Evolutionary conservation across 2,797 vertebrate genomes (phyloP).

Genomic region (Catharus ustulatus): DNA sequence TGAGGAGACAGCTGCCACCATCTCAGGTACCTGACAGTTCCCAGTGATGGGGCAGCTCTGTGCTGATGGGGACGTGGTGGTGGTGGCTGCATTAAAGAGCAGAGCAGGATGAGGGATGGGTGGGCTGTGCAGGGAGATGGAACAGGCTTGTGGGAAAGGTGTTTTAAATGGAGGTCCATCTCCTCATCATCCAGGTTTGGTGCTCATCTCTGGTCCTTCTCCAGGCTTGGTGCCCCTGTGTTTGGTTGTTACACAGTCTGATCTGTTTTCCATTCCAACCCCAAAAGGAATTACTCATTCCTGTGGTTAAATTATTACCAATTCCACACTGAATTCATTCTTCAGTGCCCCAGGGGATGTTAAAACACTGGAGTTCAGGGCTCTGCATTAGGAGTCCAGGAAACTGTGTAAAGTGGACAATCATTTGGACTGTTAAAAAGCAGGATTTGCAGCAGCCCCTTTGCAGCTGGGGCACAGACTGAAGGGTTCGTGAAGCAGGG

Average conservation of each 20-base stretch:
- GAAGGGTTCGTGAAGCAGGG: neutral
- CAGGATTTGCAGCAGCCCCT: neutral
- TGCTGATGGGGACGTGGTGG: too few relatives aligned
- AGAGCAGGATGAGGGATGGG: neutral
- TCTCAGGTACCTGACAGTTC: slow-evolving; percentile 83
- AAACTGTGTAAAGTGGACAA: neutral
- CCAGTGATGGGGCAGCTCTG: fast-evolving
- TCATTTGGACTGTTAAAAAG: neutral
- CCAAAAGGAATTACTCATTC: neutral
- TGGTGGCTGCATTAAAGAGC: neutral
- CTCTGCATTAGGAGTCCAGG: neutral
- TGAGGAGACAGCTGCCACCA: slow-evolving; percentile 96
- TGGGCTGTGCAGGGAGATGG: neutral
- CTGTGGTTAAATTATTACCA: neutral
- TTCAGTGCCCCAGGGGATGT: neutral
- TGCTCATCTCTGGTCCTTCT: neutral
- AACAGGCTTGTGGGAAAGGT: neutral
- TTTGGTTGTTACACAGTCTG: neutral
- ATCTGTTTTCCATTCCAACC: neutral
- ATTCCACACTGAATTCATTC: neutral
- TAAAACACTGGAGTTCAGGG: neutral
- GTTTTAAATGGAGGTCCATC: neutral
- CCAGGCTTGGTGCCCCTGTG: neutral
- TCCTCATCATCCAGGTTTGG: neutral
- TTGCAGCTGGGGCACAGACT: neutral